Conservation (phyloP, 1,140 invertebrate species). For the Achatina immaculata region DNA sequence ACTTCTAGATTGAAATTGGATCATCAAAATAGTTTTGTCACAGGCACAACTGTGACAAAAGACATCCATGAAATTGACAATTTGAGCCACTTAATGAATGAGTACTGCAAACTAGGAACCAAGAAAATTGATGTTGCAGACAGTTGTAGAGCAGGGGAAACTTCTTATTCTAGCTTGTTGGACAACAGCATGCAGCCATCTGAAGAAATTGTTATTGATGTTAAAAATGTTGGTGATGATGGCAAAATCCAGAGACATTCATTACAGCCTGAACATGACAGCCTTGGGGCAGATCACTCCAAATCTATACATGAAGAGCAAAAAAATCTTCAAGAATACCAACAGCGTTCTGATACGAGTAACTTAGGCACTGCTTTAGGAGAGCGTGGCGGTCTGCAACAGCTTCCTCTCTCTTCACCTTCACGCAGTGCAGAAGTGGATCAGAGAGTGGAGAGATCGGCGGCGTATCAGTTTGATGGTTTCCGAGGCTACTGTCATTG, state of each 20-base stretch:
- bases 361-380: no score
- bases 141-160: no score
- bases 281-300: neutral
- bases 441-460: no score
- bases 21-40: neutral
- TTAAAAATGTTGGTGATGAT: neutral
- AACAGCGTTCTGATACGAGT: no score
- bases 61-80: neutral
- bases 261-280: neutral
- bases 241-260: neutral
- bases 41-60: neutral
- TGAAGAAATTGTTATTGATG: neutral
- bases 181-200: slow-evolving; percentile 7
- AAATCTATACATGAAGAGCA: no score
- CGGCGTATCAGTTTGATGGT: neutral
- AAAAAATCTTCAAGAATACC: no score
- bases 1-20: neutral
- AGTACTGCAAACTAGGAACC: no score
- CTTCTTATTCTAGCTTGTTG: no score
- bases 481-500: slow-evolving; percentile 47
- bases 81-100: neutral
- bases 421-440: no score
- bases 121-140: no score
- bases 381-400: no score
- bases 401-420: no score